Evolutionary conservation across 1,140 invertebrate genomes (phyloP), one percentile per base, ranked within the genome.

Genomic region (Uloborus diversus): DNA sequence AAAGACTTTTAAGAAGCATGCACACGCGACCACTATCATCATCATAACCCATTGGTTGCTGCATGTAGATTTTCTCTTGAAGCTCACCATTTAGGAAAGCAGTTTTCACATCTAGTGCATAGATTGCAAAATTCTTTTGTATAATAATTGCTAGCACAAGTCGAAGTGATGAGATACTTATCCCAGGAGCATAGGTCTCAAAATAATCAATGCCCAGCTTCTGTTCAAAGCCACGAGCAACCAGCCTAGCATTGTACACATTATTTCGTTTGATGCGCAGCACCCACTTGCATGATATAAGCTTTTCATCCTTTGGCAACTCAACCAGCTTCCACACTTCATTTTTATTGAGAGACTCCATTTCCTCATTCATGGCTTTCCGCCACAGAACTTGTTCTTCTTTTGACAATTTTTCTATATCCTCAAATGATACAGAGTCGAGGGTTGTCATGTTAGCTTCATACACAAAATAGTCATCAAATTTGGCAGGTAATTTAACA

Each of bases 21-120:
- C 61, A 84, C 28, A 84, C 71, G 5, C 30, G 1, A 25, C 42
- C 33, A 37, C 30, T 81, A 1, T 42, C 30, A 20, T 73, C 32
- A 47, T 56, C 59, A 35, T 79, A 83, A 11, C 73, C 85, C 75
- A 81, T 53, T 47, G 86, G 85, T 73, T 84, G 81, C 56, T 83
- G 71, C 82, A 87, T 84, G 59, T 86, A 88, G 3, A 88, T 84
- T 17, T 86, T 85, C 80, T 85, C 85, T 53, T 85, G 51, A 17
- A 88, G 61, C 28, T 83, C 73, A 7, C 85, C 86, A 82, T 88
- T 79, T 9, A 87, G 81, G 79, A 87, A 82, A 85, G 79, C 75
- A 81, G 83, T 82, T 85, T 65, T 71, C 75, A 83, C 85, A 76
- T 73, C 85, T 82, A 69, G 82, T 70, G 86, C 75, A 71, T 81